phyloP scores from a whole-genome alignment of 2,113 vertebrate genomes.

The Anhinga rufa region DNA sequence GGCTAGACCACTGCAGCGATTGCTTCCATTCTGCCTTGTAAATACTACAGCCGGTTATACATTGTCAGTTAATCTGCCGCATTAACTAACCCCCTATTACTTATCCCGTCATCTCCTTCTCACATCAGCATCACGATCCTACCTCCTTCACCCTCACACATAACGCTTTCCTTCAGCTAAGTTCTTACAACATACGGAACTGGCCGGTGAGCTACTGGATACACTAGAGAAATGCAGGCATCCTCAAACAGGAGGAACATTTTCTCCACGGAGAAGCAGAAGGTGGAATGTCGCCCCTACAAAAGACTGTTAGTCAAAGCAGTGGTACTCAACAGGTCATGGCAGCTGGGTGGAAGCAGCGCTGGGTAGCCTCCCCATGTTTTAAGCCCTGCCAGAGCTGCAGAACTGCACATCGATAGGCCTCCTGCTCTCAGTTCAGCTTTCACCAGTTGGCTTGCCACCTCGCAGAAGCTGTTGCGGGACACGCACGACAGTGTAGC shows the following conservation, averaged over 20 bases:
- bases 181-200: fast-evolving
- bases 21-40: not conserved
- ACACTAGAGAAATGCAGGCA: not conserved
- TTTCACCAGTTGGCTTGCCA: no score
- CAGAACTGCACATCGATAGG: not conserved
- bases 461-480: not conserved
- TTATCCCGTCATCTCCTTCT: not conserved
- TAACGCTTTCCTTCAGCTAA: not conserved
- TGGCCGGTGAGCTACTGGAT: not conserved
- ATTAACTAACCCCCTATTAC: not conserved
- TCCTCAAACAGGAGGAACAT: not conserved
- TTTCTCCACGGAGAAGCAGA: not conserved
- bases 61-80: not conserved
- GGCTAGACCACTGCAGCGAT: not conserved
- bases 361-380: not conserved
- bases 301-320: not conserved
- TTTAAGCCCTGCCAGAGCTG: not conserved
- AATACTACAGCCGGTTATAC: not conserved
- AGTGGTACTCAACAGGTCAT: no score
- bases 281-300: not conserved
- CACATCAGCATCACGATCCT: fast-evolving
- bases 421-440: not conserved
- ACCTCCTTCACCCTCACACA: not conserved
- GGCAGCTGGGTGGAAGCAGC: not conserved
- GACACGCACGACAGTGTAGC: not conserved